Base-by-base conservation (phyloP, 2,797 vertebrate species). In the Neosilurus mollespiculum region DNA sequence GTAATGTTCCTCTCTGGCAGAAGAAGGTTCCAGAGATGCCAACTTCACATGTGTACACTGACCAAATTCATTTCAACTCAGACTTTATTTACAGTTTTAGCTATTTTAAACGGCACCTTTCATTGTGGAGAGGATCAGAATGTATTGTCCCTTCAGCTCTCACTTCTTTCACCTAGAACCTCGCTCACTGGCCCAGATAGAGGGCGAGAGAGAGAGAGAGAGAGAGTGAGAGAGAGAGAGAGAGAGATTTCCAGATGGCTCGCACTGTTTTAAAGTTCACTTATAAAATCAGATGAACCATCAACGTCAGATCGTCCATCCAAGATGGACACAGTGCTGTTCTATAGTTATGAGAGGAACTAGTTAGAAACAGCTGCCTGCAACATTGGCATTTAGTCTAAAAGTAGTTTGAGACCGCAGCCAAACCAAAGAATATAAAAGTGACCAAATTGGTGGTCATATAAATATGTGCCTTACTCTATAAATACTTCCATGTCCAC, bases 401-500 rank as follows among this genome's bases (percentile, higher is more conserved):
- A 67, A 81, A 77, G 72, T 6, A 83, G 30, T 77, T 69, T 10
- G 10, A 83, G 9, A 78, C 62, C 43, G 2, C 76, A 77, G 73
- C 53, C 64, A 70, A 69, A 69, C 58, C 65, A 83, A 54, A 70
- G 83, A 88, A 85, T 87, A 87, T 62, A 86, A 90, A 82, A 88
- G 71, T 69, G 84, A 82, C 53, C 76, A 87, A 85, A 87, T 84
- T 86, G 86, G 84, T 86, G 53, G 87, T 88, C 87, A 89, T 82
- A 84, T 91, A 92, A 91, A 85, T 87, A 90, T 86, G 86, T 87
- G 82, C 90, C 89, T 91, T 89, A 87, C 84, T 90, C 91, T 87
- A 79, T 92, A 93, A 94, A 92, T 90, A 90, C 89, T 90, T 87
- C 86, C 87, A 88, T 90, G 89, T 93, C 92, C 90, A 90, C 92